These are phyloP conservation scores for Danio rerio DNA, from an alignment of 2,113 vertebrate species.

Conservation along the genomic window DNA sequence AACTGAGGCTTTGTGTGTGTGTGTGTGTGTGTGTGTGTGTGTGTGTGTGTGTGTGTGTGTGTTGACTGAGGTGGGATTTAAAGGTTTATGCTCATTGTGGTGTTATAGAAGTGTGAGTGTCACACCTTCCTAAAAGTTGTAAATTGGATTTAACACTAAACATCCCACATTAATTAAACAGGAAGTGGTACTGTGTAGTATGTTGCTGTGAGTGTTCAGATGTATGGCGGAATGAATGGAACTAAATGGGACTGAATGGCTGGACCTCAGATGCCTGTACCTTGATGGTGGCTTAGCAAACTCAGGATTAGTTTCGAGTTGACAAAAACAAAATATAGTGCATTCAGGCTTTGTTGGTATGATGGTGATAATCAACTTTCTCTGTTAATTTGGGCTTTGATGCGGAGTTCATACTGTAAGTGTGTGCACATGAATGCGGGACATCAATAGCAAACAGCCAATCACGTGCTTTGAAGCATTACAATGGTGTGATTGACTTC, in stretches of 20 bases:
- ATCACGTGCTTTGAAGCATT: too few species aligned
- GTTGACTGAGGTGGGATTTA: conserved; percentile 30
- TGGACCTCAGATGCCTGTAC: neutral
- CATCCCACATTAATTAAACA: conserved; percentile 78
- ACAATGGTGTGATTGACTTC: too few species aligned
- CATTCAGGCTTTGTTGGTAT: too few species aligned
- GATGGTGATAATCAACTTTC: too few species aligned
- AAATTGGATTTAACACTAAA: conserved; percentile 80
- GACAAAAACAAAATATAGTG: too few species aligned
- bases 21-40: conserved; percentile 44
- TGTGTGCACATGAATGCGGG: too few species aligned
- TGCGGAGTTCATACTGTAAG: too few species aligned
- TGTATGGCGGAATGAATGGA: neutral
- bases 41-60: conserved; percentile 33
- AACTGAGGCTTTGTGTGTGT: conserved; percentile 38
- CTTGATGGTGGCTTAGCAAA: too few species aligned
- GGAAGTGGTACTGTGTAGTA: conserved; percentile 41
- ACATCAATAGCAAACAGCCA: too few species aligned
- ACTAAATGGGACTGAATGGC: neutral
- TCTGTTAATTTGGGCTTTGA: too few species aligned
- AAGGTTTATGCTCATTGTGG: conserved; percentile 40
- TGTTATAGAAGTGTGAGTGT: conserved; percentile 60
- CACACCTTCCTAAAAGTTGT: conserved; percentile 67
- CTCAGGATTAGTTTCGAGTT: too few species aligned
- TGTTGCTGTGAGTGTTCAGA: conserved; percentile 60